These are phyloP conservation scores for Atherix ibis DNA, from an alignment of 2,888 invertebrate species.

Conservation along the genomic window DNA sequence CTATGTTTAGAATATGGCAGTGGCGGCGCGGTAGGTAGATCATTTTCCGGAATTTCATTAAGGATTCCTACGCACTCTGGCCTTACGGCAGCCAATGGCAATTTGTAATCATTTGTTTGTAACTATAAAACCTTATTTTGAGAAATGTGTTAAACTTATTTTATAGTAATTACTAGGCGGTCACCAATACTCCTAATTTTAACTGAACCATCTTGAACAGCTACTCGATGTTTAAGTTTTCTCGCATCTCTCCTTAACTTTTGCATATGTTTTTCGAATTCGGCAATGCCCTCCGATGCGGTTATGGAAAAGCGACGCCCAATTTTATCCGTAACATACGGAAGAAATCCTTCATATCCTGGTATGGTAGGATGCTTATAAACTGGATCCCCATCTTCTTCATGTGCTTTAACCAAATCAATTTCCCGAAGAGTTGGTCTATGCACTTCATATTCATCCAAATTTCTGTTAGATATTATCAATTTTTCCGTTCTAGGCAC, in stretches of 20 bases:
- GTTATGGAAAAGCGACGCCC: conserved; percentile 60
- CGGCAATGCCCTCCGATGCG: conserved; percentile 55
- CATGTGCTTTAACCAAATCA: conserved; percentile 46
- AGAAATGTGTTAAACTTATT: background rate
- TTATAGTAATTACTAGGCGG: conserved; percentile 19
- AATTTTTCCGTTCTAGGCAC: conserved; percentile 55
- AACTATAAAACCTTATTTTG: conserved; percentile 43
- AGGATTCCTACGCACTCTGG: conserved; percentile 51
- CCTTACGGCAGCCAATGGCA: conserved; percentile 50
- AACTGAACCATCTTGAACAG: conserved; percentile 19
- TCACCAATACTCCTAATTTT: conserved; percentile 23
- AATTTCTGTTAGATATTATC: conserved; percentile 40
- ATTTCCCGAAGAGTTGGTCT: conserved; percentile 50
- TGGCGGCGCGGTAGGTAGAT: conserved; percentile 20
- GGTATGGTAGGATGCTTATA: conserved; percentile 59
- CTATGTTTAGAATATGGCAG: conserved; percentile 23
- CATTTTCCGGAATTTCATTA: conserved; percentile 42
- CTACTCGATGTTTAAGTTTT: conserved; percentile 19
- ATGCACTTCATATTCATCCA: conserved; percentile 31
- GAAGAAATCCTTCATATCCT: conserved; percentile 52
- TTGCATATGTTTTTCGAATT: conserved; percentile 48
- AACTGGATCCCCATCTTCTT: conserved; percentile 47
- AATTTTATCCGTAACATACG: conserved; percentile 45
- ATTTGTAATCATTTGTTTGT: conserved; percentile 48
- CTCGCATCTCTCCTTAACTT: conserved; percentile 37